Conservation (phyloP, 2,888 invertebrate species). For the Drosophila limbata region DNA sequence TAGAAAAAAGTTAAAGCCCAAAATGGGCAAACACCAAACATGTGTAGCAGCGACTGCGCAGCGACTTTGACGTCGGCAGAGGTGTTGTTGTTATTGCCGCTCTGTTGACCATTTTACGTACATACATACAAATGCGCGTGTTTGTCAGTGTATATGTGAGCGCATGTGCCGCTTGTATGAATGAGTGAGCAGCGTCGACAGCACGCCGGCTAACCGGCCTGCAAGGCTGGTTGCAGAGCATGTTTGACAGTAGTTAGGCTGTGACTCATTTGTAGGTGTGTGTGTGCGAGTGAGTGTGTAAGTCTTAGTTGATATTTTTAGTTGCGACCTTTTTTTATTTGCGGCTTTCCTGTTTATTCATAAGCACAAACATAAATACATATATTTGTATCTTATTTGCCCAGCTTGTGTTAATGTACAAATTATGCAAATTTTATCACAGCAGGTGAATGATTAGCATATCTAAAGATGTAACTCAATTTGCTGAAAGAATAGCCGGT, state of each 20-base stretch:
- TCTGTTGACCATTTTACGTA: conserved; percentile 53
- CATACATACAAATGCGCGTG: conserved; percentile 7
- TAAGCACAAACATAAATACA: conserved; percentile 27
- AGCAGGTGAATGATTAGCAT: conserved; percentile 71
- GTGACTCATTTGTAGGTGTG: conserved; percentile 60
- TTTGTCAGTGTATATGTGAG: conserved; percentile 20
- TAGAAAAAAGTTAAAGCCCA: conserved; percentile 52
- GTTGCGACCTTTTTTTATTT: conserved; percentile 48
- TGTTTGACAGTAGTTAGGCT: conserved; percentile 62
- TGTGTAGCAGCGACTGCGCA: conserved; percentile 66
- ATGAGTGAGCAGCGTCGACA: conserved; percentile 56
- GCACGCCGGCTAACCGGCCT: conserved; percentile 58
- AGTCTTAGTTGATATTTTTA: conserved; percentile 60
- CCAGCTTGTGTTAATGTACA: conserved; percentile 44
- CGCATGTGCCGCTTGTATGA: conserved; percentile 60
- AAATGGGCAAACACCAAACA: conserved; percentile 75
- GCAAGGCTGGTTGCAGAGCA: conserved; percentile 46
- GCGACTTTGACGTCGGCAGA: conserved; percentile 47
- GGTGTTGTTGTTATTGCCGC: conserved; percentile 59
- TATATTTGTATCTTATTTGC: conserved; percentile 25
- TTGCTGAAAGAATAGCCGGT: conserved; percentile 47
- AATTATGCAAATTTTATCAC: conserved; percentile 67
- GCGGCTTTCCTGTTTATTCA: conserved; percentile 43
- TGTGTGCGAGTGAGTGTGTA: conserved; percentile 20
- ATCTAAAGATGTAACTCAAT: conserved; percentile 40